Conservation (phyloP, 2,888 invertebrate genomes). For the Ochropleura leucogaster region DNA sequence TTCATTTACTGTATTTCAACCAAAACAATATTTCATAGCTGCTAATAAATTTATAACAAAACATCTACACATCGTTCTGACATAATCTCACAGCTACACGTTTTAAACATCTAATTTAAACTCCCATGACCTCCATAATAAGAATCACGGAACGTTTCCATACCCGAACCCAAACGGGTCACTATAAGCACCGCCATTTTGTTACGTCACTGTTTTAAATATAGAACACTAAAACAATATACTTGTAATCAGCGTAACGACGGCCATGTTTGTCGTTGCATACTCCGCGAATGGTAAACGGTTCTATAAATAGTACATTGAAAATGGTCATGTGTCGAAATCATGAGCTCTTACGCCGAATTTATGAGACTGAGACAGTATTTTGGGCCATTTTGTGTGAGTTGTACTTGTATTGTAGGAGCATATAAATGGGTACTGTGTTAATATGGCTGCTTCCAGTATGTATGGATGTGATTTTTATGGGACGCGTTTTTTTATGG, state of each 20-base stretch:
- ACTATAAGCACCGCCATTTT: conserved; percentile 40
- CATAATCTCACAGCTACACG: conserved; percentile 17
- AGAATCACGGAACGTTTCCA: conserved; percentile 32
- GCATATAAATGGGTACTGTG: conserved; percentile 2
- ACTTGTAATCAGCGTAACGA: conserved; percentile 56
- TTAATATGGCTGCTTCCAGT: conserved; percentile 1
- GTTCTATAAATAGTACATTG: conserved; percentile 56
- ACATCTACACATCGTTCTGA: neutral
- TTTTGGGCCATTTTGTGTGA: conserved; percentile 13
- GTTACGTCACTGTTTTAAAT: conserved; percentile 56
- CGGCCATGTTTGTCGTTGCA: conserved; percentile 48
- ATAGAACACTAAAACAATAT: conserved; percentile 58
- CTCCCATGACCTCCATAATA: conserved; percentile 10
- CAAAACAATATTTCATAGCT: neutral
- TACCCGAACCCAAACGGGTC: conserved; percentile 26
- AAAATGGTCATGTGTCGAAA: conserved; percentile 47
- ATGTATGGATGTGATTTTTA: neutral
- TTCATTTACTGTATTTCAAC: neutral
- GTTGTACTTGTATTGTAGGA: neutral
- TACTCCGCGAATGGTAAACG: conserved; percentile 36
- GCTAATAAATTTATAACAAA: neutral
- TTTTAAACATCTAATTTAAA: conserved; percentile 10
- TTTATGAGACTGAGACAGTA: conserved; percentile 26
- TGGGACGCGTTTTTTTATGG: conserved; percentile 11
- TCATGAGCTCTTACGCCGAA: conserved; percentile 21